Percentiles rank a stretch among this genome's conserved stretches.
Conservation (phyloP, 2,797 vertebrate species). For the Tolypeutes matacus region DNA sequence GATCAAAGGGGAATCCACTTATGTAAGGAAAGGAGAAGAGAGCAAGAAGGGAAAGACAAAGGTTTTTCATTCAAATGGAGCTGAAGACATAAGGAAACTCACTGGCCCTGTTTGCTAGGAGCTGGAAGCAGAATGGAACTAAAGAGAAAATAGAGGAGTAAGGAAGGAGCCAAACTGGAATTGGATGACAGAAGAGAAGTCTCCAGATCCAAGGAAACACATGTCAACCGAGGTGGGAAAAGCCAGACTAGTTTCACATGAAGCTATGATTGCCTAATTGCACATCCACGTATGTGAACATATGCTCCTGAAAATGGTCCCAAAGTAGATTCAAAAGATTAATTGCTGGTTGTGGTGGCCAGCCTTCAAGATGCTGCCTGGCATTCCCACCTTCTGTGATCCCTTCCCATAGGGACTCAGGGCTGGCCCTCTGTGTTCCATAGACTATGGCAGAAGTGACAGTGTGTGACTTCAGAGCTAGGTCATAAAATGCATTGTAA, state of each 20-base stretch:
- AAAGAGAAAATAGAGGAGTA: not conserved
- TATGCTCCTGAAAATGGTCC: not conserved
- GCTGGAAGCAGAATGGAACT: not conserved
- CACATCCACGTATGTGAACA: not conserved
- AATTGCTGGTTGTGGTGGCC: not conserved
- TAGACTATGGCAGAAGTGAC: not conserved
- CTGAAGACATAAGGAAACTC: not conserved
- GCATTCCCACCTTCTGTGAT: fast-evolving
- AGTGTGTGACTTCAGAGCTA: not conserved
- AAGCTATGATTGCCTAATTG: not conserved
- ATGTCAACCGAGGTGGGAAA: not conserved
- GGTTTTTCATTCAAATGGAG: slow-evolving; percentile 23
- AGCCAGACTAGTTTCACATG: not conserved
- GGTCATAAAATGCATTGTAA: not conserved
- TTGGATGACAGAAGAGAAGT: not conserved
- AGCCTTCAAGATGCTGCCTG: not conserved
- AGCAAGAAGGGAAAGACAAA: slow-evolving; percentile 59
- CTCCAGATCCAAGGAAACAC: not conserved
- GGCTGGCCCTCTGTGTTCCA: not conserved
- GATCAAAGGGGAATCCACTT: slow-evolving; percentile 62
- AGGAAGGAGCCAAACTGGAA: not conserved
- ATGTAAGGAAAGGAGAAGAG: not conserved
- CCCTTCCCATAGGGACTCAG: not conserved
- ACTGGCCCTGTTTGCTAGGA: too few relatives aligned
- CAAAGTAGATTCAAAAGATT: not conserved